These are phyloP conservation scores for Euschistus heros DNA, from an alignment of 1,140 invertebrate species.

Conservation along the genomic window DNA sequence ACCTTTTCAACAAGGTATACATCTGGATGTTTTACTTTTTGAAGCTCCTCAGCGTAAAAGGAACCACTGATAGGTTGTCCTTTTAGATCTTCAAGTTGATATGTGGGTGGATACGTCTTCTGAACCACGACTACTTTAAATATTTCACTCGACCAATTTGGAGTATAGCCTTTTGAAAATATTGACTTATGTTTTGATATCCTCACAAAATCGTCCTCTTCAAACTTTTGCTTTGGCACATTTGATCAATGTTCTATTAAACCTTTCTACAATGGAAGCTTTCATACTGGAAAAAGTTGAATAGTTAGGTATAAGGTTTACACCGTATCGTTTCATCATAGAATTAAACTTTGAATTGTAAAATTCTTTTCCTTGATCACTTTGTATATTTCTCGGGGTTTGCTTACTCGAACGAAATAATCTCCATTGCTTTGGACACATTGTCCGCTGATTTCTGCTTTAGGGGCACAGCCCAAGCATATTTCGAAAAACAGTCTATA, in stretches of 20 bases:
- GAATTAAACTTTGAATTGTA: conserved; percentile 29
- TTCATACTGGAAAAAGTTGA: conserved; percentile 34
- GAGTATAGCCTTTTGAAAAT: conserved; percentile 32
- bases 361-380: conserved; percentile 35
- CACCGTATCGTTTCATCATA: conserved; percentile 32
- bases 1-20: conserved; percentile 20
- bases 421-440: conserved; percentile 5
- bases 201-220: conserved; percentile 32
- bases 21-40: conserved; percentile 6
- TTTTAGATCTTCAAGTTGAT: neutral
- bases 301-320: conserved; percentile 2
- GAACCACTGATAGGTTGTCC: neutral
- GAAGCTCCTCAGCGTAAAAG: conserved; percentile 19
- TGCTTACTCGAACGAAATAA: conserved; percentile 36
- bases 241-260: conserved; percentile 34
- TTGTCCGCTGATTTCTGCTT: conserved; percentile 31
- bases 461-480: conserved; percentile 30
- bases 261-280: conserved; percentile 36
- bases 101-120: neutral
- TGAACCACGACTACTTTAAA: neutral
- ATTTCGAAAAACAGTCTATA: conserved; percentile 34
- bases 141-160: conserved; percentile 32
- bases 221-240: conserved; percentile 29
- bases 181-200: conserved; percentile 30
- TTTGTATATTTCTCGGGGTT: conserved; percentile 26